Conservation (phyloP, 2,113 vertebrate species). For the Eidolon helvum region DNA sequence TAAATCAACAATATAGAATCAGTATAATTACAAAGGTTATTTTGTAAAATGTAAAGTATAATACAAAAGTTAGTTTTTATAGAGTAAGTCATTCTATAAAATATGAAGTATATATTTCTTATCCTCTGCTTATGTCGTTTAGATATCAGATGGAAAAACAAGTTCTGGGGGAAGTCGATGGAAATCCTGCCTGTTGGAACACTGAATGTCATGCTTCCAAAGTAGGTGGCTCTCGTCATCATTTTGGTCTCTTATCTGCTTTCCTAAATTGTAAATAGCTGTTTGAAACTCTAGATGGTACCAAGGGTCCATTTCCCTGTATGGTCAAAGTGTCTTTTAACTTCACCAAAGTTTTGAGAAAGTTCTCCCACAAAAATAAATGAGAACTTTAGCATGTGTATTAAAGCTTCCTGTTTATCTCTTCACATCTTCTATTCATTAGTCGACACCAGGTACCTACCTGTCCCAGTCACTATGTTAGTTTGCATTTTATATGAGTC, state of each 20-base stretch:
- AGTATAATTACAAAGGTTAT: neutral
- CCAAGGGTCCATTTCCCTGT: neutral
- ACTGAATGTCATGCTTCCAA: slow-evolving; percentile 94
- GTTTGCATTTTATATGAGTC: neutral
- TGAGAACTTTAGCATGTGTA: neutral
- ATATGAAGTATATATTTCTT: neutral
- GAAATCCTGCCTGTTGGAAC: slow-evolving; percentile 97
- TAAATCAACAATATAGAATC: slow-evolving; percentile 3
- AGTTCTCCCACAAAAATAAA: neutral
- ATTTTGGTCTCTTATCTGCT: neutral
- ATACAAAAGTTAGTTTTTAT: neutral
- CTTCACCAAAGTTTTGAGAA: neutral
- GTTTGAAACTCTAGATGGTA: neutral
- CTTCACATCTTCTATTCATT: neutral
- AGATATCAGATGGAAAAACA: slow-evolving; percentile 99
- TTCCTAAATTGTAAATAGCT: neutral
- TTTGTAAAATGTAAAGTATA: neutral
- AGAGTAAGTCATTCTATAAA: neutral
- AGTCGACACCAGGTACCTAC: neutral
- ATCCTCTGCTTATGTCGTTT: slow-evolving; percentile 58
- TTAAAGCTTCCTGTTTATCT: neutral
- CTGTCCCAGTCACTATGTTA: neutral
- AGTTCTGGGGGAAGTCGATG: slow-evolving; percentile 99
- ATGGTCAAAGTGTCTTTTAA: neutral
- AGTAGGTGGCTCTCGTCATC: slow-evolving; percentile 83